These are phyloP conservation scores for Acropora tenuis DNA, from an alignment of 64 coral and sea anemone genomes.

Conservation along the genomic window DNA sequence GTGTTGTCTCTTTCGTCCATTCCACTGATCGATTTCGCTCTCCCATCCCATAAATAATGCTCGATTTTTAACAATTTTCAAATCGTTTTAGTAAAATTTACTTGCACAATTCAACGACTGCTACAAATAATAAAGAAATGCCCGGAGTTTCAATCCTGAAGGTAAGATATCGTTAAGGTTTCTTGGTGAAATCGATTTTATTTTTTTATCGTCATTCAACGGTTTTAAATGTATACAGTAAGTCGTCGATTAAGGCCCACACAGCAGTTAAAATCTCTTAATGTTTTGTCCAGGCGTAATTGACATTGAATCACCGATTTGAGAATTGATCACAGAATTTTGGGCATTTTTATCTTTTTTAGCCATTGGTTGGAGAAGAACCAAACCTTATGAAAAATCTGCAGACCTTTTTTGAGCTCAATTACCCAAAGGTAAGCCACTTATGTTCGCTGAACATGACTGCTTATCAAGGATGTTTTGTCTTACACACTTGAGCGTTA, in stretches of 20 bases:
- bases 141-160: conserved; percentile 92
- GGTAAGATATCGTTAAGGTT: conserved; percentile 38
- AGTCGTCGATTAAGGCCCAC: too few species aligned
- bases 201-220: too few species aligned
- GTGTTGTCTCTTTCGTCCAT: not conserved
- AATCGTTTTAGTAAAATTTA: conserved; percentile 71
- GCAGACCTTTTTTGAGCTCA: conserved; percentile 84
- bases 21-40: not conserved
- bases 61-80: not conserved
- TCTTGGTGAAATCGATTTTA: not conserved
- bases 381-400: conserved; percentile 85
- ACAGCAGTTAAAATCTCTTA: too few species aligned
- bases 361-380: conserved; percentile 87
- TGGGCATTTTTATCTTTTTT: not conserved
- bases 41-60: not conserved
- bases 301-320: too few species aligned
- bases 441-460: not conserved
- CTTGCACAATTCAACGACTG: conserved; percentile 73
- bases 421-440: conserved; percentile 74
- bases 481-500: not conserved
- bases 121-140: conserved; percentile 82
- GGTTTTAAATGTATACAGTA: too few species aligned
- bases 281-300: too few species aligned
- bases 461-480: not conserved
- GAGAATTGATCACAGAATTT: not conserved